Evolutionary conservation across 92 coral and sea anemone species (phyloP), one percentile per base, ranked within the genome.

Genomic region (Virgularia gustaviana): DNA sequence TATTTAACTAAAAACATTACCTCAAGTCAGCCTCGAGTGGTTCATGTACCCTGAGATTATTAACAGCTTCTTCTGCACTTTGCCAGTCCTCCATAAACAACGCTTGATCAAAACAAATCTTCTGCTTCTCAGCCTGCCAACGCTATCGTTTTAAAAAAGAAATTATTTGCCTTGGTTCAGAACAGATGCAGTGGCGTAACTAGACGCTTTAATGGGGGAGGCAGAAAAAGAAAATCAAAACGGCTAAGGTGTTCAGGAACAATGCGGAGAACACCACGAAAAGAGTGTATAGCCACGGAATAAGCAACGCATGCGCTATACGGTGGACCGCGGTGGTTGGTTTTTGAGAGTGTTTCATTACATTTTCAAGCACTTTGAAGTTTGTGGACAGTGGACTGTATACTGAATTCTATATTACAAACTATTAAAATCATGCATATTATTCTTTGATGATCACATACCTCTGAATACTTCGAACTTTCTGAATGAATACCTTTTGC

Each of bases 111-210:
- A 86, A 87, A 6, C 74, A 65, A 8, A 89, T 83, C 37, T 55
- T 73, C 18, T 85, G 88, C 60, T 83, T 89, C 38, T 82, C 59
- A 49, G 78, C 66, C 82, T 86, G 84, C 96, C 96, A 89, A 28
- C 79, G 62, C 96, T 89, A n/a, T n/a, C n/a, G n/a, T n/a, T n/a
- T 37, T 12, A 45, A 49, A 6, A 2, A 19, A 56, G 23, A 19
- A 2, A 64, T 35, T 3, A 1, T 49, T 32, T 42, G 7, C 49
- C 27, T 13, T 60, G 9, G 9, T 28, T 27, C 7, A 7, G 10
- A 11, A 27, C n/a, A n/a, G n/a, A n/a, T n/a, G n/a, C n/a, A n/a
- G n/a, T n/a, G n/a, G n/a, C n/a, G n/a, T n/a, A n/a, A n/a, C n/a
- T n/a, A n/a, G n/a, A n/a, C n/a, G n/a, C n/a, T n/a, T n/a, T n/a